Base-by-base conservation (phyloP, 2,888 invertebrate genomes). In the Drosophila engyochracea region DNA sequence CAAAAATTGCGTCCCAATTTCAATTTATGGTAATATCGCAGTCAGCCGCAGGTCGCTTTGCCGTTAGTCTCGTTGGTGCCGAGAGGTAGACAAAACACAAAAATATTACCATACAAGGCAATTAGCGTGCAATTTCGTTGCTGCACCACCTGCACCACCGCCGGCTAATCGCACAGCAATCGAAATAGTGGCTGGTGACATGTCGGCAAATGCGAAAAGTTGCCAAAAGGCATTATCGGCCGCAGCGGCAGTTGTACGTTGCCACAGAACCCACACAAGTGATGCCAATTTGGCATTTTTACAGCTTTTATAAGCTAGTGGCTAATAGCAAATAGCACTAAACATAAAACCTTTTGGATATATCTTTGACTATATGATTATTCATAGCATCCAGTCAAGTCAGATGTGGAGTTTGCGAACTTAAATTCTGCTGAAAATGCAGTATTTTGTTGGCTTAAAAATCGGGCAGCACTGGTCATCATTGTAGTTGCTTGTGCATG, bases 121-220 rank as follows among this genome's bases (percentile, higher is more conserved):
- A 85, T 85, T 85, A 85, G 77, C 69, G 69, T 81, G 70, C 49
- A 35, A 35, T 35, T 49, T 30, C 44, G 9, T 41, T 16, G 16
- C 30, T 58, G 31, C 9, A 22, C 41, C 31, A 41, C 12, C 14
- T 41, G 30, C 51, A 37, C 12, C 44, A 9, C 59, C 28, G 31
- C 30, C n/a, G 53, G 51, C 37, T 62, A 65, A 65, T 63, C 44
- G 69, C 51, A 70, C 69, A 55, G 73, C 76, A 76, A 74, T 74
- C 76, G 79, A 62, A 76, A 70, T 70, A 69, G 68, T 70, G 76
- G 74, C 62, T 65, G 69, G 53, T 70, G 76, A 81, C 82, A 82
- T 84, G 71, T 55, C 61, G 73, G 73, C 64, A 80, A 84, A 89
- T 80, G 87, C 73, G 71, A 75, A 85, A 82, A 75, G 82, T 74